A percentile compares a stretch with the other conserved stretches of the same genome.
These are phyloP conservation scores for Ormyrus pomaceus DNA, from an alignment of 2,888 invertebrate genomes.

Conservation along the genomic window DNA sequence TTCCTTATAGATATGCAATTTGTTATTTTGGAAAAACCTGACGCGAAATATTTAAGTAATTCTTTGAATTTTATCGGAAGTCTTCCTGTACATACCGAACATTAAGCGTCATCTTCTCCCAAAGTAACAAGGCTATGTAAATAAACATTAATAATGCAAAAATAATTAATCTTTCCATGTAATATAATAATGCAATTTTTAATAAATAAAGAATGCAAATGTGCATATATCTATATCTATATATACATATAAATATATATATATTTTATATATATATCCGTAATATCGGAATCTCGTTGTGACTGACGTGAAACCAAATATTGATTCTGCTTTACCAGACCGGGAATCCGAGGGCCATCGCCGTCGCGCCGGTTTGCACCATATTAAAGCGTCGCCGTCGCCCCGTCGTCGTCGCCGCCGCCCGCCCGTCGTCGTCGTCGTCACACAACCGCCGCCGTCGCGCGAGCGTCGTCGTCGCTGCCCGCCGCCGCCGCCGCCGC, in stretches of 20 bases:
- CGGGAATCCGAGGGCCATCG: slow-evolving; percentile 88
- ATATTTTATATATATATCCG: slow-evolving; percentile 44
- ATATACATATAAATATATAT: slow-evolving; percentile 16
- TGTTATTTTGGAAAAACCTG: slow-evolving; percentile 36
- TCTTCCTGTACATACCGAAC: not conserved
- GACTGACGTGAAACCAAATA: slow-evolving; percentile 63
- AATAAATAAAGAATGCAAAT: not conserved
- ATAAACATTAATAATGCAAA: not conserved
- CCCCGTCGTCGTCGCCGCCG: slow-evolving; percentile 52
- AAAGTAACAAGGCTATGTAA: slow-evolving; percentile 18
- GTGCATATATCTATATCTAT: slow-evolving; percentile 10
- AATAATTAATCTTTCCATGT: slow-evolving; percentile 6
- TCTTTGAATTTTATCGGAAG: not conserved
- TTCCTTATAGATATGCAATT: slow-evolving; percentile 47
- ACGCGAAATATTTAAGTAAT: not conserved
- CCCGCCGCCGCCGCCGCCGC: slow-evolving; percentile 61
- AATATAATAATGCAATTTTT: not conserved
- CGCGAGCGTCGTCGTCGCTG: slow-evolving; percentile 76
- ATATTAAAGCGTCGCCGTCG: slow-evolving; percentile 79
- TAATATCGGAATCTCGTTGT: slow-evolving; percentile 60
- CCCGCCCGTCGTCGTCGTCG: slow-evolving; percentile 56
- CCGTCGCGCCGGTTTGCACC: slow-evolving; percentile 92
- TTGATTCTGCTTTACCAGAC: slow-evolving; percentile 77
- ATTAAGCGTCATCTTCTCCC: slow-evolving; percentile 19
- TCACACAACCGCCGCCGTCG: slow-evolving; percentile 59